These are phyloP conservation scores for Pavo muticus DNA, from an alignment of 2,113 vertebrate species.

Conservation along the genomic window DNA sequence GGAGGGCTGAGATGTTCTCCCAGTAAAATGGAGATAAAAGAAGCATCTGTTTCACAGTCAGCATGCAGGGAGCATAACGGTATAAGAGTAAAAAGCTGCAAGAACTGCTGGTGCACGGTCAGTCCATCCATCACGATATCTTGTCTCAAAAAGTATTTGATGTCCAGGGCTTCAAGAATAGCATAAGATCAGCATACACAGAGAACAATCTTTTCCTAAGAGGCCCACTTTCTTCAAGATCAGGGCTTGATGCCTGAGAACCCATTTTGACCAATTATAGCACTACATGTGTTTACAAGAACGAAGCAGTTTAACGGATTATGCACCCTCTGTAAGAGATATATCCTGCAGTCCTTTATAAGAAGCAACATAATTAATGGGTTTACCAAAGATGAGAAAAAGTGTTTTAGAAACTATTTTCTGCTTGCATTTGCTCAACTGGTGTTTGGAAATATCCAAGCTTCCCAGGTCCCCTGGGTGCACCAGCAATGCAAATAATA, in stretches of 20 bases:
- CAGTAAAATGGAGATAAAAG: not conserved
- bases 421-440: not conserved
- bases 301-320: not conserved
- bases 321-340: not conserved
- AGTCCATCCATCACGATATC: not conserved
- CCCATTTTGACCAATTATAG: not conserved
- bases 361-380: not conserved
- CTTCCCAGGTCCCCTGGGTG: not conserved
- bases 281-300: not conserved
- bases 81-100: not conserved
- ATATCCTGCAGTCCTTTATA: not conserved
- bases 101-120: not conserved
- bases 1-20: conserved; percentile 8
- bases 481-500: not conserved
- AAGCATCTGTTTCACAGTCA: conserved; percentile 37
- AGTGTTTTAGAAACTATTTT: not conserved
- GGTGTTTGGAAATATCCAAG: not conserved
- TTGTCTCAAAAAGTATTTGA: not conserved
- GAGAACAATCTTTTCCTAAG: not conserved
- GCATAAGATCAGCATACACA: not conserved
- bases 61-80: not conserved
- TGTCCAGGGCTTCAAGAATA: not conserved
- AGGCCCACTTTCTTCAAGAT: not conserved
- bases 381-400: not conserved
- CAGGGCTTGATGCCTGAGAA: not conserved